Base-by-base conservation (phyloP, 2,888 invertebrate genomes). In the Pristionchus arcanus region DNA sequence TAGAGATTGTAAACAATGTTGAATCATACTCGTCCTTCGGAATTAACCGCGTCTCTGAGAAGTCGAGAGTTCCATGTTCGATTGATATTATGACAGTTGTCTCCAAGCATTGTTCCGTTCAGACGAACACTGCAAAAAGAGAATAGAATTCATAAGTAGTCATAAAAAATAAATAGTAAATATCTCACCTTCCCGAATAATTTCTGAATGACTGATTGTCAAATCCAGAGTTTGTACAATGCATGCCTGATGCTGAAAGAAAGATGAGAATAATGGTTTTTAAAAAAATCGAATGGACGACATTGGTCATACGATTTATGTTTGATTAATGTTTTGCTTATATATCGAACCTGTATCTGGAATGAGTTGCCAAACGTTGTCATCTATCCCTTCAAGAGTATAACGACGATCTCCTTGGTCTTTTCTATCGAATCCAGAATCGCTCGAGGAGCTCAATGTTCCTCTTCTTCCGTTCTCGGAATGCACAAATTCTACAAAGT, bases 371-470 rank as follows among this genome's bases (percentile, higher is more conserved):
- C 87, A 88, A 19, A 88, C 55, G 7, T 55, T 34, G 21, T 88
- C 87, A 4, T 88, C 87, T 0, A 25, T 19, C 1, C 66, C 63
- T 13, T 87, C 84, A 28, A 85, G 11, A 37, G 85, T 87, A n/a
- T 68, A 34, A 28, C 87, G 55, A 7, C 87, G 55, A n/a, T 87
- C 87, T 16, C 68, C 66, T 19, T 90, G 91, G 49, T 93, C 93
- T 68, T 90, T 68, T 15, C 92, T 71, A 85, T 93, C 93, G 77
- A 92, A 90, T 31, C 93, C 91, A 49, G 89, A 90, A 63, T 91
- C 91, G 74, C 90, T 90, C 19, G 91, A 91, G 21, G 90, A 90
- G n/a, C 84, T 87, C 21, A 90, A 55, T n/a, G 90, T 90, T 31
- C 34, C 84, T 63, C 34, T 90, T 25, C 74, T 28, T 28, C 74